Base-by-base conservation (phyloP, 1,140 invertebrate species). In the Solen grandis region DNA sequence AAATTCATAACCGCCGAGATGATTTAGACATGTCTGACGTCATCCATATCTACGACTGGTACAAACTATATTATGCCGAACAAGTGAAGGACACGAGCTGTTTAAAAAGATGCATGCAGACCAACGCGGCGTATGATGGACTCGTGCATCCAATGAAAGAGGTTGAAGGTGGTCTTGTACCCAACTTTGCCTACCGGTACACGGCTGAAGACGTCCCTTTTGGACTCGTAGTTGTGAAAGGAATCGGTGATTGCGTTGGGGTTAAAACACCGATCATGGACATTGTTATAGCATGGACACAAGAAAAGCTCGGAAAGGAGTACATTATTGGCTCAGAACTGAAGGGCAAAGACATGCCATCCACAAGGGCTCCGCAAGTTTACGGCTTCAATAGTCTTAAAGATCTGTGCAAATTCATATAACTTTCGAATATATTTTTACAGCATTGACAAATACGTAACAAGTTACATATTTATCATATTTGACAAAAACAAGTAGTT, bases 201-300 rank as follows among this genome's bases (percentile, higher is more conserved):
- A 76, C 79, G 5, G 46, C 83, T 0, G 88, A 90, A 62, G 88
- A 90, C 57, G 31, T 90, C 5, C 88, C 88, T 2, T 86, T 84
- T 57, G 88, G 88, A 27, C 63, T 89, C 14, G 87, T 87, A 1
- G 86, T 89, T 5, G 70, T 87, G 38, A 86, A 86, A 68, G 88
- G 88, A 14, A 85, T 89, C 36, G 88, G 83, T 0, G 65, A 84
- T 55, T 69, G 88, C 8, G 85, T 72, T 0, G 81, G 74, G 13
- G 85, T 88, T 5, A 22, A 66, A 5, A 88, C 87, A 22, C 88
- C 88, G 14, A 62, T 66, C 13, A 84, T 86, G 38, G 88, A 89
- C 68, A 63, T 81, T 29, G 74, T 88, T 2, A 83, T 90, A 22
- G 31, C 35, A 2, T 90, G 88, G 88, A 80, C 68, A 33, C 88